Percentiles rank a stretch among this genome's conserved stretches.
These are phyloP conservation scores for Oryzias javanicus DNA, from an alignment of 2,113 vertebrate species.

Conservation along the genomic window DNA sequence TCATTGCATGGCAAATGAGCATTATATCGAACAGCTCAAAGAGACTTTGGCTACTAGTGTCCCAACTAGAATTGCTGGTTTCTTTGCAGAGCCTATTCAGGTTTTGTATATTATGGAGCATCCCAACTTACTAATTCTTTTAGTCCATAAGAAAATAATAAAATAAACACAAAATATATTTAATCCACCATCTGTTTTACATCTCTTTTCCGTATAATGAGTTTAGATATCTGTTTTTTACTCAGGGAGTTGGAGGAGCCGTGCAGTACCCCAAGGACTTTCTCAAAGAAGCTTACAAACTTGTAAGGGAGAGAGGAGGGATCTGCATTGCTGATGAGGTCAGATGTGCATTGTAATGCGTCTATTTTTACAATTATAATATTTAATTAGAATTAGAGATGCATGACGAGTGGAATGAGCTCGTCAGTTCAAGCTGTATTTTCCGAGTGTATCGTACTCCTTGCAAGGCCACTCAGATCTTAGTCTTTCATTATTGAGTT, in stretches of 20 bases:
- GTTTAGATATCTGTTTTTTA: constrained; percentile 15
- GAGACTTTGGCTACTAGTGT: constrained; percentile 85
- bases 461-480: background rate
- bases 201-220: background rate
- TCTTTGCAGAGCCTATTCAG: constrained; percentile 94
- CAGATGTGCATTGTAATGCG: constrained; percentile 27
- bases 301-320: constrained; percentile 85
- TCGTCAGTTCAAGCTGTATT: background rate
- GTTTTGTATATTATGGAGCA: constrained; percentile 59
- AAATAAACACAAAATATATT: background rate
- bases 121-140: background rate
- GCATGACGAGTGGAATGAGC: background rate
- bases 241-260: constrained; percentile 87
- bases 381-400: no score
- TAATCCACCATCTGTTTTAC: background rate
- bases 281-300: constrained; percentile 83
- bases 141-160: background rate
- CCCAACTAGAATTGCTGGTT: constrained; percentile 83
- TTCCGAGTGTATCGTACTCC: background rate
- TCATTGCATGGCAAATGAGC: constrained; percentile 84
- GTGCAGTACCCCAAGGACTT: constrained; percentile 91
- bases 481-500: no score
- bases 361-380: background rate
- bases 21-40: constrained; percentile 88
- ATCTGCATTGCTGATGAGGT: constrained; percentile 93